These are phyloP conservation scores for Branchellion lobata DNA, from an alignment of 2,888 invertebrate genomes.

Conservation along the genomic window DNA sequence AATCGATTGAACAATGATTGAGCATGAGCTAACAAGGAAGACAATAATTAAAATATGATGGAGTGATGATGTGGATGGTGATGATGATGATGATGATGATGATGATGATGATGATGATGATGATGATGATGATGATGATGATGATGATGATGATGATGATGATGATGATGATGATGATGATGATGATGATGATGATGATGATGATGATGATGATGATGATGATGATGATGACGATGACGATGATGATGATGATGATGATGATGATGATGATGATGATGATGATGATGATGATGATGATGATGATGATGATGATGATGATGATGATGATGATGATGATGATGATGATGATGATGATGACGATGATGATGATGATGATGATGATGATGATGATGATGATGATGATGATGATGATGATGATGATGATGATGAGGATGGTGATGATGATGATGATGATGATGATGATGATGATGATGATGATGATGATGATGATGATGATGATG, in stretches of 20 bases:
- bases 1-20: no score
- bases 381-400: no score
- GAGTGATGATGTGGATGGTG: no score
- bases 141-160: constrained; percentile 13
- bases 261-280: constrained; percentile 28
- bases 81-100: constrained; percentile 20
- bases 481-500: constrained; percentile 24
- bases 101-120: constrained; percentile 28
- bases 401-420: no score
- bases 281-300: constrained; percentile 33
- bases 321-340: constrained; percentile 28
- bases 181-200: constrained; percentile 20
- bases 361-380: constrained; percentile 24
- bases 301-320: constrained; percentile 38
- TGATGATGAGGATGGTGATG: no score
- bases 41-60: no score
- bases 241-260: no score
- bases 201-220: constrained; percentile 6
- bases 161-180: constrained; percentile 8
- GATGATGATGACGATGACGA: background rate
- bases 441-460: constrained; percentile 19
- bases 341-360: constrained; percentile 35
- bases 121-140: constrained; percentile 19
- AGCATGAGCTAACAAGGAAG: no score
- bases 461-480: constrained; percentile 23